A percentile compares a stretch with the other conserved stretches of the same genome.
Evolutionary conservation across 92 coral and sea anemone genomes (phyloP).

Genomic region (Siderastrea siderea): DNA sequence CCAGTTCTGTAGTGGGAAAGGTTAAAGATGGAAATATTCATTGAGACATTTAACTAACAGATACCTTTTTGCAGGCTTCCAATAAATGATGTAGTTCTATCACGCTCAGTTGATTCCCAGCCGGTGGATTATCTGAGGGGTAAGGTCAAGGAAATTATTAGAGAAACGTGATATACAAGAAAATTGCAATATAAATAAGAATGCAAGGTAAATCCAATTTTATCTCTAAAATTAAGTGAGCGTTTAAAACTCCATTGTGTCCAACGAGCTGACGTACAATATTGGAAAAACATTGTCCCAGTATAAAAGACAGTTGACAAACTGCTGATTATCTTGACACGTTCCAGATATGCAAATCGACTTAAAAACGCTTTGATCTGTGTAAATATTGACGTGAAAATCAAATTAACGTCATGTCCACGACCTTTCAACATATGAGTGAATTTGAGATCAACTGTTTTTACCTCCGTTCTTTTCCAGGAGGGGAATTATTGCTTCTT

Average conservation of each 20-base stretch:
- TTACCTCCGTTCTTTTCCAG: conserved; percentile 62
- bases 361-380: background rate
- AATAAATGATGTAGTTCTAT: conserved; percentile 89
- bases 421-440: background rate
- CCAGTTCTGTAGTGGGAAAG: background rate
- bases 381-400: conserved; percentile 29
- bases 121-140: conserved; percentile 71
- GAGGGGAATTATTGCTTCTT: conserved; percentile 77
- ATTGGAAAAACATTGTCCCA: background rate
- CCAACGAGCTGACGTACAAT: background rate
- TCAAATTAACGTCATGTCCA: conserved; percentile 8
- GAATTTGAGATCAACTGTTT: conserved; percentile 1
- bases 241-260: background rate
- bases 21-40: background rate
- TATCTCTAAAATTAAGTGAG: background rate
- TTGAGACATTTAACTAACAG: background rate
- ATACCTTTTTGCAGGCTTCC: conserved; percentile 91
- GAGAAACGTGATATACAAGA: background rate
- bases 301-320: background rate
- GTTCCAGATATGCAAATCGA: conserved; percentile 25
- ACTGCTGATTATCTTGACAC: background rate
- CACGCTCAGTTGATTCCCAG: conserved; percentile 73
- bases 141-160: conserved; percentile 4
- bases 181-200: background rate
- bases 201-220: background rate